phyloP scores from a whole-genome alignment of 2,113 vertebrate genomes.

The Morphnarchus princeps region DNA sequence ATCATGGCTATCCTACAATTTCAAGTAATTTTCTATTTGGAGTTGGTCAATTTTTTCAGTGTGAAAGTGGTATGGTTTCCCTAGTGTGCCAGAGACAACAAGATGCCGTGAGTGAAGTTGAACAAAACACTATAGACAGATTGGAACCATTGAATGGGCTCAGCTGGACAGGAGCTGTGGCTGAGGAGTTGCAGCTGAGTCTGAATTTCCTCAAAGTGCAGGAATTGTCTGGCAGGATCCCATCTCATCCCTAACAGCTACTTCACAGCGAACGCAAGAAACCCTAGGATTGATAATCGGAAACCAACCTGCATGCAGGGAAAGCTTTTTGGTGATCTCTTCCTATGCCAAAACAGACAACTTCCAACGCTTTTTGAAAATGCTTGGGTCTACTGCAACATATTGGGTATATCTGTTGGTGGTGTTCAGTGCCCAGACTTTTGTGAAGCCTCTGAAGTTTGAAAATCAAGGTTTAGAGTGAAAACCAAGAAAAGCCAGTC shows the following conservation, averaged over 20 bases:
- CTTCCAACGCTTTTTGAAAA: background rate
- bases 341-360: background rate
- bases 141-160: background rate
- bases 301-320: fast-evolving
- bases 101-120: background rate
- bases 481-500: background rate
- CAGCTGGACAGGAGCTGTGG: background rate
- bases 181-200: background rate
- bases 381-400: background rate
- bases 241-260: background rate
- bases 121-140: fast-evolving
- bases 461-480: background rate
- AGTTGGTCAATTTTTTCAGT: background rate
- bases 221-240: background rate
- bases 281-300: background rate
- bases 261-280: background rate
- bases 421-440: background rate
- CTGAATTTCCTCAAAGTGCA: background rate
- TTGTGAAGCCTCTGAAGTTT: background rate
- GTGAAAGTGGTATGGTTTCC: background rate
- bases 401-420: fast-evolving
- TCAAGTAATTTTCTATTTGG: conserved; percentile 19
- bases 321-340: background rate
- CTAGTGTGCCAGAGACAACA: background rate
- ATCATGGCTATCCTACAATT: conserved; percentile 7